Base-by-base conservation (phyloP, 2,888 invertebrate genomes). In the Elaeidobius kamerunicus region DNA sequence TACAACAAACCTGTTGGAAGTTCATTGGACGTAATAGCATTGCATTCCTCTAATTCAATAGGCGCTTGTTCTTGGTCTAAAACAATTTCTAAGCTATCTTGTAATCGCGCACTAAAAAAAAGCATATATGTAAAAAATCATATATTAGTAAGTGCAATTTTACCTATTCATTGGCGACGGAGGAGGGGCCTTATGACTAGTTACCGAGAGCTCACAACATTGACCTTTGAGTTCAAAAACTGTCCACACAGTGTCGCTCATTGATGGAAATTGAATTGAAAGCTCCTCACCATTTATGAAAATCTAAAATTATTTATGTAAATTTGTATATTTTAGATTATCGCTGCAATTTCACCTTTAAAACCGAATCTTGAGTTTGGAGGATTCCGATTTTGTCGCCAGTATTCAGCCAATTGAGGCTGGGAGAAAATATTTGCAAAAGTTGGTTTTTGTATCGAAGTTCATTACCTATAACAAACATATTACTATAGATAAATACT, bases 251-350 rank as follows among this genome's bases (percentile, higher is more conserved):
- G 84, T 85, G 14, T 71, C 72, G 1, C 67, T 63, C 9, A 69
- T 57, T 51, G 62, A 61, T 11, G 68, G 69, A 49, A 73, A 68
- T 36, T 59, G 64, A 19, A 73, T 46, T 2, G 66, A 55, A 65
- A 90, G 79, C 61, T 88, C 85, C 70, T 91, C 88, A 0, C 89
- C 88, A 71, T 94, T 93, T 49, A 91, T 78, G 62, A 85, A 84
- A 59, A 58, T 50, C 23, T 16, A 34, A 18, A 39, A 18, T 19
- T 11, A 17, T 18, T n/a, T 3, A 43, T 15, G 15, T 18, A 14
- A 41, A 41, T 12, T 7, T 23, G 5, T 23, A 23, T 23, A 9
- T 7, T 20, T 41, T 14, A 19, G 6, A 23, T 2, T 23, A 27
- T 23, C 23, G 9, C 9, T 23, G 9, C 9, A 14, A 11, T 7